Percentiles rank a stretch among this genome's conserved stretches.
These are phyloP conservation scores for Phataginus tricuspis DNA, from an alignment of 2,797 vertebrate species.

Conservation along the genomic window DNA sequence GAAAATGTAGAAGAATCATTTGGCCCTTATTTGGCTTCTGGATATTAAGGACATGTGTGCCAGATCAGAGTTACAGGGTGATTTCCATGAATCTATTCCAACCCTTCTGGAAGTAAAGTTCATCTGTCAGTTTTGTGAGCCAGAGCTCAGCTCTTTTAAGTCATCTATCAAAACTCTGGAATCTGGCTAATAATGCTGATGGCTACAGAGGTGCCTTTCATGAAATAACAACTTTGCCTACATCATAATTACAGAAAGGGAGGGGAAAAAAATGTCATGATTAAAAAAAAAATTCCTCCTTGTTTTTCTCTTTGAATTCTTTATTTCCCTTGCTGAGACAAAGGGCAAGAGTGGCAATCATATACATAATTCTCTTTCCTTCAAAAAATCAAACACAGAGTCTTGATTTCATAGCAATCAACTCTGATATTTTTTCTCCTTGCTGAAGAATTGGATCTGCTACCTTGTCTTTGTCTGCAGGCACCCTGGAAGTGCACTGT, in stretches of 20 bases:
- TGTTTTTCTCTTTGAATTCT: constrained; percentile 53
- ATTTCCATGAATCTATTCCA: constrained; percentile 70
- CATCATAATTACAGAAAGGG: constrained; percentile 43
- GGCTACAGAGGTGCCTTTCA: constrained; percentile 27
- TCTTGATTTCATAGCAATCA: constrained; percentile 53
- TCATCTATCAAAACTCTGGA: constrained; percentile 70
- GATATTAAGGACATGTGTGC: constrained; percentile 69
- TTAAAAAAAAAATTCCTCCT: neutral
- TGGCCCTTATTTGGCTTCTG: constrained; percentile 69
- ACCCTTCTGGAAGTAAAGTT: constrained; percentile 37
- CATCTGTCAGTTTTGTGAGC: constrained; percentile 59
- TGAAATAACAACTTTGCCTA: constrained; percentile 65
- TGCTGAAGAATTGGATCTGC: neutral
- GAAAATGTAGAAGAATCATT: constrained; percentile 60
- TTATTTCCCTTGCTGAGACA: constrained; percentile 58
- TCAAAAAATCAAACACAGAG: neutral
- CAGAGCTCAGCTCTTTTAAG: constrained; percentile 50
- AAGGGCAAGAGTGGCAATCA: constrained; percentile 40
- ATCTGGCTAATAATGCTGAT: constrained; percentile 55
- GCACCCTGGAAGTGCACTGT: neutral
- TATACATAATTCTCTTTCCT: neutral
- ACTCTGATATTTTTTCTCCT: constrained; percentile 3
- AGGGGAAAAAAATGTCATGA: neutral
- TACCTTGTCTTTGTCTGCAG: constrained; percentile 6
- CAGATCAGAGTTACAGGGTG: constrained; percentile 62